Base-by-base conservation (phyloP, 2,113 vertebrate species). In the Sylvicapra grimmia region DNA sequence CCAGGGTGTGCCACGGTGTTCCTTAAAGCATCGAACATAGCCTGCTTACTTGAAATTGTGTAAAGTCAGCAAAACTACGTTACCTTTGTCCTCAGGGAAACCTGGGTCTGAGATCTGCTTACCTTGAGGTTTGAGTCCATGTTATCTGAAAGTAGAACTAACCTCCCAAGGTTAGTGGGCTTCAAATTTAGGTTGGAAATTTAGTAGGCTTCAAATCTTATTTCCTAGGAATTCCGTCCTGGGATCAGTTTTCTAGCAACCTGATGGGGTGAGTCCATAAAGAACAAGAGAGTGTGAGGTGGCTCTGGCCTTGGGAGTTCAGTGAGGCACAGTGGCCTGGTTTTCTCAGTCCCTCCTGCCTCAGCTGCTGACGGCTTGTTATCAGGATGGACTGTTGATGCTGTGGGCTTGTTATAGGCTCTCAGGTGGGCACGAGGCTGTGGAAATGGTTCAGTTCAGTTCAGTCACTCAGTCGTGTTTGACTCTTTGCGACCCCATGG, bases 141-240 rank as follows among this genome's bases (percentile, higher is more conserved):
- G 27, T 8, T 94, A 40, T 93, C 88, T 94, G 56, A 23, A 82
- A 85, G 86, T 84, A 91, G 44, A 96, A 83, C 23, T 85, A 53
- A 83, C 10, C 23, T 82, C n/a, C 44, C 29, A 63, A 19, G 14
- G 21, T 40, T 11, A 72, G 5, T 72, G 19, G n/a, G 68, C 68
- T 40, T 72, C 68, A 72, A 72, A 72, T 72, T 36, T 72, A 72
- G n/a, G n/a, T 72, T 72, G 68, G n/a, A 56, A 27, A 33, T 68
- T 75, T 89, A 93, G 18, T 90, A 68, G 29, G 19, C 63, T 56
- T 97, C 77, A 89, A 72, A 92, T 95, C 84, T 87, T 36, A 92
- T 94, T 98, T 96, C 77, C 49, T 88, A 96, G 44, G 47, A 93
- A 54, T 49, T n/a, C 9, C 44, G 29, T 82, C 29, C 79, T 68